Evolutionary conservation across 2,113 vertebrate species (phyloP).

Genomic region (Onychostoma macrolepis): DNA sequence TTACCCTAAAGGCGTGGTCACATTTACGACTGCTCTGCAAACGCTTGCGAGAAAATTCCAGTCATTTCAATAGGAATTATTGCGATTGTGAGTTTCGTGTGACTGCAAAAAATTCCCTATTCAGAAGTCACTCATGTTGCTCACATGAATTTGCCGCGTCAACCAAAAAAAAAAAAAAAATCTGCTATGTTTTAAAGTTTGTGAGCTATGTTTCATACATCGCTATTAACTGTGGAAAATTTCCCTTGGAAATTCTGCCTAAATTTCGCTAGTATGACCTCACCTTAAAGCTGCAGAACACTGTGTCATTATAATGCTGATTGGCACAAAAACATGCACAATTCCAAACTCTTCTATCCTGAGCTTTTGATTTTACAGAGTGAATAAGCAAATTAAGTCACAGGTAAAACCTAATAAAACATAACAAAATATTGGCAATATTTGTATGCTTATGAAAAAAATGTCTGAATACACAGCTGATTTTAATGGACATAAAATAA

Average conservation of each 20-base stretch:
- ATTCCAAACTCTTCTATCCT: neutral
- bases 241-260: too few species aligned
- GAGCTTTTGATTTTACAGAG: neutral
- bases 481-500: neutral
- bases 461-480: neutral
- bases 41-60: neutral
- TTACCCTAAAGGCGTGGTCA: neutral
- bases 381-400: neutral
- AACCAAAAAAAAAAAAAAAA: neutral
- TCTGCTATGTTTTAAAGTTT: neutral
- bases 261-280: neutral
- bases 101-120: too few species aligned
- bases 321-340: neutral
- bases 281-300: neutral
- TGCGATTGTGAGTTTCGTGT: neutral
- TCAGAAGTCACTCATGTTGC: too few species aligned
- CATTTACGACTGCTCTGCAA: too few species aligned
- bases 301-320: neutral
- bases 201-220: neutral
- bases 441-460: neutral
- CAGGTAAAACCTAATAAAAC: neutral
- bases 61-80: neutral
- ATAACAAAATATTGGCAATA: neutral
- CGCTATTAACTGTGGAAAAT: neutral
- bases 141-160: neutral